These are phyloP conservation scores for Beroe forskalii DNA, from an alignment of 37 sponge, comb jelly and placozoan species.

Conservation along the genomic window DNA sequence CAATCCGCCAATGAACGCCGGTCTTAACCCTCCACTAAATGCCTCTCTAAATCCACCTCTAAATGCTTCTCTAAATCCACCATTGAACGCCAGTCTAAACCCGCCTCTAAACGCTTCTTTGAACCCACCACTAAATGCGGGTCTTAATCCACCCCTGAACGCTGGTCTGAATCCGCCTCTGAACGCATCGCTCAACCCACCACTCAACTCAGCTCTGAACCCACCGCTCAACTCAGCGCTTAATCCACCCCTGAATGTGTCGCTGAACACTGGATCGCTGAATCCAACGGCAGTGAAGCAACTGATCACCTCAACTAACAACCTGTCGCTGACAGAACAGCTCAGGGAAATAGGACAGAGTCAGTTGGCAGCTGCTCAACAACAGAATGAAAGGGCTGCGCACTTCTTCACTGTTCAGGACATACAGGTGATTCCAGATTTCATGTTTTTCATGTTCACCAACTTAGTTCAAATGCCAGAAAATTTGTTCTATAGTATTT, in stretches of 20 bases:
- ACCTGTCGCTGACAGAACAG: conserved; percentile 54
- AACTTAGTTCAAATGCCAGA: too few relatives aligned
- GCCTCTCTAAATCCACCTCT: not conserved
- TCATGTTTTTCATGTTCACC: too few relatives aligned
- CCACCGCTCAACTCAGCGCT: not conserved
- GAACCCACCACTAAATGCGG: not conserved
- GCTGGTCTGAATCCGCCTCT: not conserved
- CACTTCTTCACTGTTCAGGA: conserved; percentile 25
- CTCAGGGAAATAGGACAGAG: conserved; percentile 49
- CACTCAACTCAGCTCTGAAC: not conserved
- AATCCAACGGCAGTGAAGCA: conserved; percentile 29
- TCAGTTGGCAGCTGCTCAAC: not conserved
- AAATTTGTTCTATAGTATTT: too few relatives aligned
- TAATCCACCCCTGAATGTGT: not conserved
- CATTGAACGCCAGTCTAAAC: not conserved
- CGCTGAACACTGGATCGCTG: not conserved
- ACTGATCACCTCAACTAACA: conserved; percentile 26
- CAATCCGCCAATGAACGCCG: not conserved
- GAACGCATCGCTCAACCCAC: not conserved
- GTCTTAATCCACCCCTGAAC: not conserved
- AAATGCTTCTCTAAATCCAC: not conserved
- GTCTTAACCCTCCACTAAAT: not conserved
- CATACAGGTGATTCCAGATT: not conserved
- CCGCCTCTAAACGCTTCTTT: not conserved
- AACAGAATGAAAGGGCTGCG: not conserved